These are phyloP conservation scores for Heliconius melpomene DNA, from an alignment of 1,140 invertebrate genomes.

Conservation along the genomic window DNA sequence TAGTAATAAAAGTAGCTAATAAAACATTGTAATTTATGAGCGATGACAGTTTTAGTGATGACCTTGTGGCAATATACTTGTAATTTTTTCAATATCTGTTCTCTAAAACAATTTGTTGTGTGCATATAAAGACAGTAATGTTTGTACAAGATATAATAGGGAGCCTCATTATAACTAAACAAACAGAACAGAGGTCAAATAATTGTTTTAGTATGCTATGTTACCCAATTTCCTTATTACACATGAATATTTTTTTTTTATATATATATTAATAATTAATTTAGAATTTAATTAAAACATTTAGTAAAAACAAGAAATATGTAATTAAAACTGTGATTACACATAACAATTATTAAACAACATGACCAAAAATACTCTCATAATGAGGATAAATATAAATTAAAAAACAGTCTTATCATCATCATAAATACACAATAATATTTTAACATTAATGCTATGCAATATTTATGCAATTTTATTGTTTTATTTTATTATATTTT, in stretches of 20 bases:
- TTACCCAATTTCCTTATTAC: too few species aligned
- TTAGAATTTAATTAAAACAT: too few species aligned
- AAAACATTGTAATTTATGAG: conserved; percentile 8
- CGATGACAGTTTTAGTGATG: not conserved
- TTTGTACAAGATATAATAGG: conserved; percentile 3
- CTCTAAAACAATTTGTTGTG: not conserved
- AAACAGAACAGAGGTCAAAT: not conserved
- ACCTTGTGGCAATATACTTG: not conserved
- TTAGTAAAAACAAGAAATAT: too few species aligned
- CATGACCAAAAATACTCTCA: too few species aligned
- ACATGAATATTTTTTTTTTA: too few species aligned
- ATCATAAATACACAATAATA: not conserved
- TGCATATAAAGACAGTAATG: not conserved
- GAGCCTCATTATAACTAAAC: not conserved
- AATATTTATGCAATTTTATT: not conserved
- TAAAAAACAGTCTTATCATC: not conserved
- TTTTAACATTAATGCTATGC: too few species aligned
- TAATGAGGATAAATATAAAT: too few species aligned
- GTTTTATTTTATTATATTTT: not conserved
- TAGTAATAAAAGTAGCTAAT: conserved; percentile 3
- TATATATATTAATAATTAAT: too few species aligned
- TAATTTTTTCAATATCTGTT: conserved; percentile 5
- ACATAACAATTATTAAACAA: too few species aligned
- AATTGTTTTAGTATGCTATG: not conserved
- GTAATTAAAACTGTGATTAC: too few species aligned